A percentile compares a stretch with the other conserved stretches of the same genome.
phyloP scores from a whole-genome alignment of 2,113 vertebrate genomes.

The Lagopus leucura region DNA sequence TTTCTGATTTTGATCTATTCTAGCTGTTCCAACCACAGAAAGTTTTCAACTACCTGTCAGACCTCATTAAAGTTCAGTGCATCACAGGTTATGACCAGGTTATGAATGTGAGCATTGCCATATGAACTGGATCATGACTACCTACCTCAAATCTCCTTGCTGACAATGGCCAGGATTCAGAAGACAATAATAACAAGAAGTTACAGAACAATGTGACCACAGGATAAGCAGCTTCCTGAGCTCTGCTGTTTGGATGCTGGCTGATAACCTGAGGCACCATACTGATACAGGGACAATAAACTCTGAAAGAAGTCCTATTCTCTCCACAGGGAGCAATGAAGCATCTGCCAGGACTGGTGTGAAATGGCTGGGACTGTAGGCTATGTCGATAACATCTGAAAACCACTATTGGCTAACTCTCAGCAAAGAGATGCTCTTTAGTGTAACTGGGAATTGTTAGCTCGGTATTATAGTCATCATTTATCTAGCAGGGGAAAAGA shows the following conservation, averaged over 20 bases:
- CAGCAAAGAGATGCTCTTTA: not conserved
- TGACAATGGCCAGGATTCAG: not conserved
- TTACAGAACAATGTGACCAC: not conserved
- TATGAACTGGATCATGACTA: not conserved
- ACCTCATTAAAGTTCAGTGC: not conserved
- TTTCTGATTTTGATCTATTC: not conserved
- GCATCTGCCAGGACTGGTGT: not conserved
- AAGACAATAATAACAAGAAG: not conserved
- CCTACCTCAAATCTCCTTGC: not conserved
- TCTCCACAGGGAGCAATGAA: not conserved
- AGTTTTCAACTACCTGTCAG: not conserved
- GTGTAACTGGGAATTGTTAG: not conserved
- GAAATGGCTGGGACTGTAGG: not conserved
- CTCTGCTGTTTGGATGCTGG: not conserved
- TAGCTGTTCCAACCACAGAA: not conserved
- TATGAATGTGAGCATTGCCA: rapidly evolving
- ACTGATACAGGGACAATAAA: not conserved
- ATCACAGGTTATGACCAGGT: rapidly evolving
- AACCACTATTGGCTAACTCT: not conserved
- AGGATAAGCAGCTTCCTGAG: not conserved
- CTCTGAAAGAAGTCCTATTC: not conserved
- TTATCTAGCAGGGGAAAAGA: not conserved
- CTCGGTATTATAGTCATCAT: not conserved
- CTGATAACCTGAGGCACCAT: not conserved
- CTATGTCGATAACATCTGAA: not conserved